Evolutionary conservation across 2,113 vertebrate genomes (phyloP).

Genomic region (Amblyopsis rosae): DNA sequence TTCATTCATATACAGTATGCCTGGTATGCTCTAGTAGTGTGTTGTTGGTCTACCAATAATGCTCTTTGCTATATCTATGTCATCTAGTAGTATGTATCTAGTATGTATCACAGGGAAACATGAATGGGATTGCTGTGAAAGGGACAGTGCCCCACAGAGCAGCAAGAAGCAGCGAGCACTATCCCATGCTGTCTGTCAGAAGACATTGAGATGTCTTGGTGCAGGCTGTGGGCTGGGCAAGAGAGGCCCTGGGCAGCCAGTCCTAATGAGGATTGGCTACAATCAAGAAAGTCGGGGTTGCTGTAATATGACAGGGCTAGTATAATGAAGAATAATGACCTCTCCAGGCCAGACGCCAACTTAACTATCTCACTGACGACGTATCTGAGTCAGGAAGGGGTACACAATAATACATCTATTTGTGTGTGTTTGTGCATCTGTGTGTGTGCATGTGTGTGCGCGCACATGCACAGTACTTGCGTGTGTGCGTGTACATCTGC

Average conservation of each 20-base stretch:
- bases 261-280: neutral
- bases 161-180: neutral
- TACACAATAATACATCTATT: too few relatives aligned
- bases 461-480: neutral
- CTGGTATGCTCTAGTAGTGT: too few relatives aligned
- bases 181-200: neutral
- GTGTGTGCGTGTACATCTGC: too few relatives aligned
- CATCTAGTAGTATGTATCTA: too few relatives aligned
- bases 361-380: slow-evolving; percentile 5
- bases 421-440: neutral
- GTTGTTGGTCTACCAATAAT: too few relatives aligned
- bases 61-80: too few relatives aligned
- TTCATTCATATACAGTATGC: too few relatives aligned
- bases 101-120: too few relatives aligned
- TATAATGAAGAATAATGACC: slow-evolving; percentile 7
- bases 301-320: neutral
- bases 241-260: neutral
- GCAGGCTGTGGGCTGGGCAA: neutral
- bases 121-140: too few relatives aligned
- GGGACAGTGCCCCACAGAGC: neutral
- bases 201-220: slow-evolving; percentile 3
- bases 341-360: neutral
- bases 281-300: neutral
- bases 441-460: neutral
- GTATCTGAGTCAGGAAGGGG: slow-evolving; percentile 18